These are phyloP conservation scores for Heliconius erato DNA, from an alignment of 2,888 invertebrate species.

Conservation along the genomic window DNA sequence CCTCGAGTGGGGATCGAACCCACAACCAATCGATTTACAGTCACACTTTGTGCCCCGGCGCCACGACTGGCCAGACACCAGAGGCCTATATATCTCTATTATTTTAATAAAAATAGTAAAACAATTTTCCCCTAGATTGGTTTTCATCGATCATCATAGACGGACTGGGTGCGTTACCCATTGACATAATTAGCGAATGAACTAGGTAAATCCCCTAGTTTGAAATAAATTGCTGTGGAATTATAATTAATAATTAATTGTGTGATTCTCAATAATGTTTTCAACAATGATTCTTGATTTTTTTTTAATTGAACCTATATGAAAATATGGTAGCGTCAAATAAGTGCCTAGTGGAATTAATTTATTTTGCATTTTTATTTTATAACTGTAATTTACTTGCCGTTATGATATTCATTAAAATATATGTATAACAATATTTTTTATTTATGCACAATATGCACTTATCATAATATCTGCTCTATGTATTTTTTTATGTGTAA, in stretches of 20 bases:
- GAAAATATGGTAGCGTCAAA: not conserved
- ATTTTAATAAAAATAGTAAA: not conserved
- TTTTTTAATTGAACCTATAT: not conserved
- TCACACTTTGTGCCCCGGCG: too few relatives aligned
- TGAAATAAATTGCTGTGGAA: not conserved
- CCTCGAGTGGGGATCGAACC: too few relatives aligned
- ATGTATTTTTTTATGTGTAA: too few relatives aligned
- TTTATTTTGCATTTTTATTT: not conserved
- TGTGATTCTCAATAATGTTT: not conserved
- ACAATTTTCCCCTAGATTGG: conserved; percentile 1
- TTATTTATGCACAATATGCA: not conserved
- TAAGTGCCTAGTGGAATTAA: not conserved
- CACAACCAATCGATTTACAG: too few relatives aligned
- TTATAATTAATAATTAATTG: not conserved
- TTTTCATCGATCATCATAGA: conserved; percentile 5
- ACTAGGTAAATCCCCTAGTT: not conserved
- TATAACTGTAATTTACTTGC: not conserved
- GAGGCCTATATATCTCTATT: too few relatives aligned
- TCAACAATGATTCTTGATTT: not conserved
- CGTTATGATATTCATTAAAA: not conserved
- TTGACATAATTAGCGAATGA: conserved; percentile 16
- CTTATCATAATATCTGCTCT: too few relatives aligned
- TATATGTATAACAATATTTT: not conserved
- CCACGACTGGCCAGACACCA: too few relatives aligned
- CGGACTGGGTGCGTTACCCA: not conserved